Percentiles rank a stretch among this genome's conserved stretches.
Evolutionary conservation across 2,797 vertebrate species (phyloP).

Genomic region (Hippopotamyrus pictus): DNA sequence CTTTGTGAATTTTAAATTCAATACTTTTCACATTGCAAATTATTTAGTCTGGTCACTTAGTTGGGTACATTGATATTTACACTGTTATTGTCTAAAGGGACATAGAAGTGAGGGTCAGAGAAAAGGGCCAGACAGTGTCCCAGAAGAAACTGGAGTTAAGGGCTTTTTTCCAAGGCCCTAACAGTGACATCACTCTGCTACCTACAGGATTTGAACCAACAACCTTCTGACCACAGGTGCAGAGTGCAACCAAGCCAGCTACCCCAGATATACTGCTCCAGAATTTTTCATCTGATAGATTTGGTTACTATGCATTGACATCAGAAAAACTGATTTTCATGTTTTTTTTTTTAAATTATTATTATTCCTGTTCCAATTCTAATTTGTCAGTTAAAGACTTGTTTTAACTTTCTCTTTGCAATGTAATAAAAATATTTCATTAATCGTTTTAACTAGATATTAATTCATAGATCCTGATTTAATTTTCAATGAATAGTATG

Average conservation of each 20-base stretch:
- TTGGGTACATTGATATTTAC: not conserved
- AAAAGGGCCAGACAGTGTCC: not conserved
- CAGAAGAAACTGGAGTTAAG: not conserved
- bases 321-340: not conserved
- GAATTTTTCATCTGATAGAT: not conserved
- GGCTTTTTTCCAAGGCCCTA: not conserved
- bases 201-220: not conserved
- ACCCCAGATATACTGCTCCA: not conserved
- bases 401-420: not conserved
- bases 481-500: not conserved
- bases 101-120: not conserved
- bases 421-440: not conserved
- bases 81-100: not conserved
- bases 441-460: not conserved
- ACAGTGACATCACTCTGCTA: not conserved
- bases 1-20: not conserved
- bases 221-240: not conserved
- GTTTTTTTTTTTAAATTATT: not conserved
- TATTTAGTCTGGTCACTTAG: not conserved
- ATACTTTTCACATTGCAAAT: not conserved
- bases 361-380: not conserved
- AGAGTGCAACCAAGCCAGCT: not conserved
- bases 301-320: not conserved
- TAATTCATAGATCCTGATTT: not conserved
- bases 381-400: not conserved